These are phyloP conservation scores for Xanthorhoe spadicearia DNA, from an alignment of 2,888 invertebrate species.

Conservation along the genomic window DNA sequence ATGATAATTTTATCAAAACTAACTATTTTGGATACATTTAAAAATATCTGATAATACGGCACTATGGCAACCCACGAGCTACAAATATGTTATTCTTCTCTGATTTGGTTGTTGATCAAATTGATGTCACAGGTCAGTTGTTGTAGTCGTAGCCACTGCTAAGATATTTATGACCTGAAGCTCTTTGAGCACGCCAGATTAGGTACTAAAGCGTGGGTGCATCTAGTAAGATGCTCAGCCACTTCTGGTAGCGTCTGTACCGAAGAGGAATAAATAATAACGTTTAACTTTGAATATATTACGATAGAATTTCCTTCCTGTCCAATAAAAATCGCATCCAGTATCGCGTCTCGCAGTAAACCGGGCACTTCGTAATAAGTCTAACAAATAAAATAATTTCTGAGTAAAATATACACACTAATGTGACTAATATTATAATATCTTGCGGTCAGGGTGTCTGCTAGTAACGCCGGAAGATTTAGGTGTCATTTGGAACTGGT, in stretches of 20 bases:
- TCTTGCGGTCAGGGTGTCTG: slow-evolving; percentile 78
- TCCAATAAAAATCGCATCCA: slow-evolving; percentile 77
- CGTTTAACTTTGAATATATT: slow-evolving; percentile 76
- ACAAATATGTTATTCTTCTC: too few relatives aligned
- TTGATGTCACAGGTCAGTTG: neutral
- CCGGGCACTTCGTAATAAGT: slow-evolving; percentile 79
- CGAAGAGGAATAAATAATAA: slow-evolving; percentile 65
- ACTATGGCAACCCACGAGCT: too few relatives aligned
- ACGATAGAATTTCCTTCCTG: slow-evolving; percentile 83
- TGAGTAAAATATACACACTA: slow-evolving; percentile 80
- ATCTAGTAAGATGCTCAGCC: slow-evolving; percentile 3
- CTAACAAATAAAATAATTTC: slow-evolving; percentile 82
- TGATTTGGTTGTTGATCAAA: neutral
- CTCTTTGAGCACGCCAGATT: neutral
- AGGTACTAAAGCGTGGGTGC: neutral
- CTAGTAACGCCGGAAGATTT: slow-evolving; percentile 80
- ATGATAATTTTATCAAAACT: too few relatives aligned
- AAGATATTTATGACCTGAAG: neutral
- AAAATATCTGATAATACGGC: too few relatives aligned
- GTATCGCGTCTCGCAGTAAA: slow-evolving; percentile 76
- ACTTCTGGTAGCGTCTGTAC: slow-evolving; percentile 22
- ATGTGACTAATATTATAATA: slow-evolving; percentile 84
- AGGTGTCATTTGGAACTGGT: slow-evolving; percentile 62
- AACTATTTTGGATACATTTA: too few relatives aligned
- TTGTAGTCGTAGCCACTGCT: neutral